phyloP scores from a whole-genome alignment of 2,888 invertebrate genomes.

The Helleia helle region DNA sequence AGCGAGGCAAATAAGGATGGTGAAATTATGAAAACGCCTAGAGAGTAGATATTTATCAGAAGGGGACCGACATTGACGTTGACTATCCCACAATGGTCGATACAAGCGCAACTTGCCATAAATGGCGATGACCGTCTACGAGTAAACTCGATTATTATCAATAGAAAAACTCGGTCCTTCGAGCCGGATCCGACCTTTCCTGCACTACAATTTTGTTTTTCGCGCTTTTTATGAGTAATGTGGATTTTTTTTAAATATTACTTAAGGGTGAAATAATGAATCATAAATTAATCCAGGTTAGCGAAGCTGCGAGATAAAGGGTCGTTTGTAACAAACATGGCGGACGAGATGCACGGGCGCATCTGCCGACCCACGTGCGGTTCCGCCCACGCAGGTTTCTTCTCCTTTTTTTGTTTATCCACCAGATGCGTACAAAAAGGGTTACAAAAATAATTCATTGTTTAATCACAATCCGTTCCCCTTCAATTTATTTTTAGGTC shows the following conservation, averaged over 20 bases:
- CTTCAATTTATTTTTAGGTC: conserved; percentile 31
- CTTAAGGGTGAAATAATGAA: conserved; percentile 49
- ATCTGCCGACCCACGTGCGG: conserved; percentile 71
- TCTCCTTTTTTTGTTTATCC: conserved; percentile 48
- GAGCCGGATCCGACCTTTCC: conserved; percentile 61
- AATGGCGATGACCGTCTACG: conserved; percentile 40
- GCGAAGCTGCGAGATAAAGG: conserved; percentile 52
- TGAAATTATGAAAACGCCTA: conserved; percentile 58
- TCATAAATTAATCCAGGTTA: conserved; percentile 49
- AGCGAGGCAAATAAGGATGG: conserved; percentile 32
- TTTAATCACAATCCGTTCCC: conserved; percentile 55
- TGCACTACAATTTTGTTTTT: too few relatives aligned
- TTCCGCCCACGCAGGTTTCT: conserved; percentile 55
- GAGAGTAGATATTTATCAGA: conserved; percentile 51
- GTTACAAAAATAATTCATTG: conserved; percentile 45
- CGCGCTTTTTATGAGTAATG: too few relatives aligned
- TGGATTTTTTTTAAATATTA: too few relatives aligned
- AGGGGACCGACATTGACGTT: conserved; percentile 38
- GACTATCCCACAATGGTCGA: conserved; percentile 60
- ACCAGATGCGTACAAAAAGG: conserved; percentile 61
- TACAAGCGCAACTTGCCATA: conserved; percentile 56
- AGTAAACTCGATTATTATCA: conserved; percentile 47
- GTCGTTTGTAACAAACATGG: conserved; percentile 32
- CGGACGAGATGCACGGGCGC: too few relatives aligned
- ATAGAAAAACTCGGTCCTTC: conserved; percentile 57